Base-by-base conservation (phyloP, 2,797 vertebrate species). In the Eupleurogrammus muticus region DNA sequence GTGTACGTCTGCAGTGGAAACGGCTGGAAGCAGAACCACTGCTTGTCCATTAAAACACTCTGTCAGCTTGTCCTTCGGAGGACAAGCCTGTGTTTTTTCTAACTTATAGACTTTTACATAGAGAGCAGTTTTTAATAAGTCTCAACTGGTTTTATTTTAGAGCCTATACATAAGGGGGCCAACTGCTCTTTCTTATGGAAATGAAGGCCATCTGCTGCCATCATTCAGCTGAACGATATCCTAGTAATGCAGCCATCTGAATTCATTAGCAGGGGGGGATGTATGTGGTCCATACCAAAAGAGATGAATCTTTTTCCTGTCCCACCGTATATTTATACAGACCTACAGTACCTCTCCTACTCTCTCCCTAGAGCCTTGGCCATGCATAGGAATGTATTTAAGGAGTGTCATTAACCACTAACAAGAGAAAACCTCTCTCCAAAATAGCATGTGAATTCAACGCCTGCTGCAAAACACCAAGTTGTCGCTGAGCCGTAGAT, bases 171-270 rank as follows among this genome's bases (percentile, higher is more conserved):
- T 90, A 91, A 91, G 89, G 90, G 88, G 88, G 84, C 88, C 88
- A 88, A 89, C 88, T 90, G 85, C 90, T 92, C 90, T 92, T 92
- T 92, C 91, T 92, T 92, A 93, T 91, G 92, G 90, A 93, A 91
- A 92, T 92, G 89, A 92, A 92, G 90, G 86, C 89, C 90, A 91
- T 91, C 92, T 93, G 92, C 92, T 75, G 82, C 89, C 87, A 92
- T 90, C 90, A 83, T 90, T 92, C 90, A 90, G 89, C 86, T 83
- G 77, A 92, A 90, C 84, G 76, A 90, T 91, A 91, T 90, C 85
- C 87, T 72, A 78, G 89, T 91, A 91, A 92, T 89, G 90, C 90
- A 90, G 90, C 90, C 91, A 91, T 92, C 91, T 91, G 92, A 93
- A 93, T 93, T 92, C 90, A 92, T 92, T 93, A 93, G 88, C 73